Base-by-base conservation (phyloP, 2,113 vertebrate genomes). In the Garra rufa region DNA sequence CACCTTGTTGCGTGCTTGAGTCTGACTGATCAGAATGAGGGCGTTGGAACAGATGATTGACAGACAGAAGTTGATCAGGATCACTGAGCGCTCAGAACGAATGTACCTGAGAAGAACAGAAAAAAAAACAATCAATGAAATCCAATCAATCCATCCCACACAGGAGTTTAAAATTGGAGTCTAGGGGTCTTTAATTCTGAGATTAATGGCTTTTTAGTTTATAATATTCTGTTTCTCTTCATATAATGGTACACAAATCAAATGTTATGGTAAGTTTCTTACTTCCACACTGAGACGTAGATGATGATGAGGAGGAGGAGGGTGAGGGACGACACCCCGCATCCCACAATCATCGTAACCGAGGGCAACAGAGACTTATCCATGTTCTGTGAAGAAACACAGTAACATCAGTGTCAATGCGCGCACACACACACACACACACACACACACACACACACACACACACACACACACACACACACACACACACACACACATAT, bases 231-330 rank as follows among this genome's bases (percentile, higher is more conserved):
- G 5, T 34, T 3, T 34, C 5, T 34, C 5, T 34, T 34, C 34
- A 34, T 34, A 34, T 34, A 34, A 34, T 3, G 5, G 34, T 34
- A 34, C 52, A 3, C 9, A n/a, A 46, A 71, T 67, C n/a, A n/a
- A 57, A 44, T 43, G 41, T 9, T 55, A 15, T 74, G 3, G 2
- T 7, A 30, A 59, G n/a, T 13, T 52, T 89, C 95, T 95, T 95
- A 99, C 98, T 97, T 99, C 98, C 98, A 99, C 86, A 99, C 98
- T 0, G 98, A 99, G 91, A 98, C 97, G 13, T 99, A 99, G 94
- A 99, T 98, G 95, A 99, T 98, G 90, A 99, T 97, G 89, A 99
- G 96, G 91, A 99, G 94, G 86, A 99, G 94, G 83, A 99, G 95
- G 24, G 98, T 98, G 90, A 99, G 95, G 6, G 98, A 99, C 21